Conservation (phyloP, 1,140 invertebrate species). For the Chlorops oryzae region DNA sequence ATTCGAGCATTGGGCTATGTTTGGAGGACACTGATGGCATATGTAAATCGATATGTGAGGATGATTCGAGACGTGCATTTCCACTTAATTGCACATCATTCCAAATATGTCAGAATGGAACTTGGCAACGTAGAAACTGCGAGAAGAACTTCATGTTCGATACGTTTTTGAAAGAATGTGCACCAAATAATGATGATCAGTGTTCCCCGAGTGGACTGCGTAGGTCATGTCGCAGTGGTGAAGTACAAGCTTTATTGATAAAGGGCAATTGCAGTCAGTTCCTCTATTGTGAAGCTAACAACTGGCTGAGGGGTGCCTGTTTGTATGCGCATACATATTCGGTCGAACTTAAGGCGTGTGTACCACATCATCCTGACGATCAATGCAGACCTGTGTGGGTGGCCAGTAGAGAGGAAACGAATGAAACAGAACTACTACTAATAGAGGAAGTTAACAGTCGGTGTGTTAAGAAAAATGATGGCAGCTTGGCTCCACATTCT, state of each 20-base stretch:
- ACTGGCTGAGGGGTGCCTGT: slow-evolving; percentile 30
- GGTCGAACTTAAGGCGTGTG: neutral
- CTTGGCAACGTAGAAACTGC: slow-evolving; percentile 23
- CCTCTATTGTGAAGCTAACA: slow-evolving; percentile 28
- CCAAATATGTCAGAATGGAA: slow-evolving; percentile 19
- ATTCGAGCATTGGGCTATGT: slow-evolving; percentile 5
- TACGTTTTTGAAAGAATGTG: slow-evolving; percentile 24
- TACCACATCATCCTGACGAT: slow-evolving; percentile 4
- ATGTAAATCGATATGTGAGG: slow-evolving; percentile 10
- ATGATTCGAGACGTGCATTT: slow-evolving; percentile 16
- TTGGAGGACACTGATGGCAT: slow-evolving; percentile 1
- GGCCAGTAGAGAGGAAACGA: no score
- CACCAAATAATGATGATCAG: slow-evolving; percentile 24
- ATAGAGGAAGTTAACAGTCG: no score
- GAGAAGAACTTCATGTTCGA: slow-evolving; percentile 21
- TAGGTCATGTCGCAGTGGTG: slow-evolving; percentile 20
- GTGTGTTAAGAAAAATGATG: slow-evolving; percentile 25
- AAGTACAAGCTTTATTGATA: slow-evolving; percentile 15
- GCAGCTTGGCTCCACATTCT: slow-evolving; percentile 24
- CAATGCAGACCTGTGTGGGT: slow-evolving; percentile 19
- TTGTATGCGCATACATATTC: slow-evolving; percentile 25
- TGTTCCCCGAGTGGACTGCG: slow-evolving; percentile 31
- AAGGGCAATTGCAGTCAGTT: slow-evolving; percentile 23
- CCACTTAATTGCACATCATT: slow-evolving; percentile 30
- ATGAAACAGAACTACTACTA: no score